These are phyloP conservation scores for Chalcis sispes DNA, from an alignment of 2,888 invertebrate genomes.

Conservation along the genomic window DNA sequence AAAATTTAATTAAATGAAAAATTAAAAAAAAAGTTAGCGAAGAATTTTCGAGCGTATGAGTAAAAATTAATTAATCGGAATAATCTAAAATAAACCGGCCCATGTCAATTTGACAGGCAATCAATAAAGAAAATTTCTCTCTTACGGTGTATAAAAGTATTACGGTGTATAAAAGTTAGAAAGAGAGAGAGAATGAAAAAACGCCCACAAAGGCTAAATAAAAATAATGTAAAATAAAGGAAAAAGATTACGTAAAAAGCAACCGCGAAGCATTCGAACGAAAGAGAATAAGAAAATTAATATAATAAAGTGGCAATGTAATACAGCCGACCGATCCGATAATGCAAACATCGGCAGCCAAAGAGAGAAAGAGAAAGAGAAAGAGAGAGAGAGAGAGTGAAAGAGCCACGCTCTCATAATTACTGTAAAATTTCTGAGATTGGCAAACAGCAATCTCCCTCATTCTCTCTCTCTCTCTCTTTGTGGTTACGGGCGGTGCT, in stretches of 20 bases:
- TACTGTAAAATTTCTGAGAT: conserved; percentile 55
- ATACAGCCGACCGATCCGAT: conserved; percentile 33
- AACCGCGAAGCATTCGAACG: conserved; percentile 48
- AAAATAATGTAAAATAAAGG: background rate
- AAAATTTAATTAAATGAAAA: too few species aligned
- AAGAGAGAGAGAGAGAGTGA: too few species aligned
- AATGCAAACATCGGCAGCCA: conserved; percentile 43
- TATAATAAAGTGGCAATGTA: conserved; percentile 56
- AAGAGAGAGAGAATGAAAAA: conserved; percentile 5
- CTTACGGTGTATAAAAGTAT: background rate
- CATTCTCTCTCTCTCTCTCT: background rate
- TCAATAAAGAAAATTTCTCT: conserved; percentile 19
- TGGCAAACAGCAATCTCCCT: conserved; percentile 54
- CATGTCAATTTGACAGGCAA: conserved; percentile 2
- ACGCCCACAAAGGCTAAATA: background rate
- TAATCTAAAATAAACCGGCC: background rate
- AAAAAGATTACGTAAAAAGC: conserved; percentile 18
- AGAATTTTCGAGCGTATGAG: too few species aligned
- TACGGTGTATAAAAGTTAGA: background rate
- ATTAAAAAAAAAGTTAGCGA: too few species aligned
- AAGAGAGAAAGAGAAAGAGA: too few species aligned
- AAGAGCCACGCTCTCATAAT: conserved; percentile 37
- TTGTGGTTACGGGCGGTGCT: conserved; percentile 27
- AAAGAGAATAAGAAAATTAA: conserved; percentile 54
- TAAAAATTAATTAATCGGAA: conserved; percentile 27